Evolutionary conservation across 2,113 vertebrate genomes (phyloP).

Genomic region (Haplotaxodon microlepis): DNA sequence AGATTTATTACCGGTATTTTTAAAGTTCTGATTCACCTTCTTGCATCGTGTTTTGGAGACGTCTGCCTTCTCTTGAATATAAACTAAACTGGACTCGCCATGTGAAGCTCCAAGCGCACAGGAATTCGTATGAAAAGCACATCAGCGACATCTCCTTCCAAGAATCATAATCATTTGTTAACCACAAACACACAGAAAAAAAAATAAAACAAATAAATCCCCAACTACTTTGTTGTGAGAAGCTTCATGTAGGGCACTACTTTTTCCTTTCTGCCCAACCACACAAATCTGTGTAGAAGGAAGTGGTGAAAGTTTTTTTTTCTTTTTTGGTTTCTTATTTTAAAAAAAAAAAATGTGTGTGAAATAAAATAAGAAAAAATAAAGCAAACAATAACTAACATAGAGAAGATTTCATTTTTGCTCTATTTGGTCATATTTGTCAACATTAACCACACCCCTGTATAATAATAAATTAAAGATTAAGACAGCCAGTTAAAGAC

Average conservation of each 20-base stretch:
- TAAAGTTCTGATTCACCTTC: accelerated
- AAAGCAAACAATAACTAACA: background rate
- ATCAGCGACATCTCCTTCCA: background rate
- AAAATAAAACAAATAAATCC: background rate
- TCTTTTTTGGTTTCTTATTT: background rate
- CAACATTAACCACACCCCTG: background rate
- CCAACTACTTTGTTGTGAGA: background rate
- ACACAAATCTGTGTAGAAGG: background rate
- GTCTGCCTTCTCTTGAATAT: background rate
- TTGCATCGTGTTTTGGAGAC: background rate
- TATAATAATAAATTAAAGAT: background rate
- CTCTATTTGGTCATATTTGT: background rate
- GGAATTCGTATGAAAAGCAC: background rate
- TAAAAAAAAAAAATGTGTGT: accelerated
- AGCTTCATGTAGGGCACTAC: background rate
- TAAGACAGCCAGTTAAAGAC: background rate
- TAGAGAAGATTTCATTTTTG: background rate
- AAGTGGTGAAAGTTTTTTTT: background rate
- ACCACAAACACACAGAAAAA: background rate
- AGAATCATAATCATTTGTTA: background rate
- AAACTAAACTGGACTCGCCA: background rate
- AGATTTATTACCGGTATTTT: background rate
- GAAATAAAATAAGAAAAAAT: background rate
- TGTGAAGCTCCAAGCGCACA: background rate
- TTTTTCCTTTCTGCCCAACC: background rate